A percentile compares a stretch with the other conserved stretches of the same genome.
phyloP scores from a whole-genome alignment of 2,888 invertebrate species.

The Baccha elongata region DNA sequence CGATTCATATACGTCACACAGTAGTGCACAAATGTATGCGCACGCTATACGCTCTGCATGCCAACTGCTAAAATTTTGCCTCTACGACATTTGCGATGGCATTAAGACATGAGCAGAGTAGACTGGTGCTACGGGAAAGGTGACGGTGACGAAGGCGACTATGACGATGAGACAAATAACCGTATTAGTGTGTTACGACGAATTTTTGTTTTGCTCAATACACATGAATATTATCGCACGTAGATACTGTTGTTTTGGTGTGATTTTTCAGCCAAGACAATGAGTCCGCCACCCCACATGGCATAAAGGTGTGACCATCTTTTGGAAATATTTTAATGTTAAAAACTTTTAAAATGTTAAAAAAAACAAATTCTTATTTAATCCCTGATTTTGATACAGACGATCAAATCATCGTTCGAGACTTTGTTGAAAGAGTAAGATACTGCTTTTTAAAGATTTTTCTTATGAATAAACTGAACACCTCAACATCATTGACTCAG shows the following conservation, averaged over 20 bases:
- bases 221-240: constrained; percentile 42
- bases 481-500: no score
- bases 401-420: no score
- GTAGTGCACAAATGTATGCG: constrained; percentile 65
- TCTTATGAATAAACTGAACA: no score
- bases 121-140: neutral
- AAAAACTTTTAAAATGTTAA: no score
- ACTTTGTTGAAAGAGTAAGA: no score
- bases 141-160: constrained; percentile 11
- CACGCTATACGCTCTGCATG: constrained; percentile 37
- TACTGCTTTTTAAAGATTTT: no score
- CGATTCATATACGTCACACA: constrained; percentile 49
- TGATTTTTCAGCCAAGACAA: constrained; percentile 46
- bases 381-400: no score
- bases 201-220: constrained; percentile 55
- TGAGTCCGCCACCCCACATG: constrained; percentile 18
- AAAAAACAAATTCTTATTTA: no score
- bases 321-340: no score
- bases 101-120: constrained; percentile 12
- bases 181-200: constrained; percentile 4
- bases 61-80: constrained; percentile 47
- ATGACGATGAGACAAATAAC: constrained; percentile 27
- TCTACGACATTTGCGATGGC: constrained; percentile 26
- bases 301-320: neutral
- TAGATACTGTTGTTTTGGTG: constrained; percentile 1